A percentile compares a stretch with the other conserved stretches of the same genome.
phyloP scores from a whole-genome alignment of 2,888 invertebrate species.

The Microdon myrmicae region DNA sequence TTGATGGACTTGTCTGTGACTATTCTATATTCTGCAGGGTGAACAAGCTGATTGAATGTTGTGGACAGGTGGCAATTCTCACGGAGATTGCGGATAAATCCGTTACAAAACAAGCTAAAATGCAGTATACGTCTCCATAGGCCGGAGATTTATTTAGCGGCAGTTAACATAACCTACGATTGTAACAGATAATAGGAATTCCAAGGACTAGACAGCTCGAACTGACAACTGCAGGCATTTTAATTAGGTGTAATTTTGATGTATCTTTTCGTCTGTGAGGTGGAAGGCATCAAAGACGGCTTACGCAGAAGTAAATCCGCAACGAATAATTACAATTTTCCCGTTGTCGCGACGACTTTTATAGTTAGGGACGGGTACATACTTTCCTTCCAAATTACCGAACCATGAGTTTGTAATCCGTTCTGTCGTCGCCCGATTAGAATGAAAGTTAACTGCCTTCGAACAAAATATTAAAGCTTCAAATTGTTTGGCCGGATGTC shows the following conservation, averaged over 20 bases:
- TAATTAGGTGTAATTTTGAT: conserved; percentile 46
- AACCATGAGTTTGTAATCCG: conserved; percentile 15
- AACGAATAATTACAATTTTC: conserved; percentile 36
- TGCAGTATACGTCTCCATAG: too few species aligned
- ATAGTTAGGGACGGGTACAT: conserved; percentile 38
- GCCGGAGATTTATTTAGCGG: too few species aligned
- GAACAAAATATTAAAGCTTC: conserved; percentile 11
- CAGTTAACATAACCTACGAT: too few species aligned
- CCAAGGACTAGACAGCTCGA: too few species aligned
- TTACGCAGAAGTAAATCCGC: too few species aligned
- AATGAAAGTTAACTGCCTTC: conserved; percentile 13
- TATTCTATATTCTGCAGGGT: too few species aligned
- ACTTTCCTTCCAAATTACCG: conserved; percentile 23
- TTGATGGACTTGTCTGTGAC: too few species aligned
- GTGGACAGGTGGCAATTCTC: too few species aligned
- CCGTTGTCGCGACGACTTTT: conserved; percentile 36
- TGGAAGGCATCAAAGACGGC: conserved; percentile 29
- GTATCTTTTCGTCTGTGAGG: neutral
- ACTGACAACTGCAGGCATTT: conserved; percentile 44
- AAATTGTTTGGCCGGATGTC: conserved; percentile 9
- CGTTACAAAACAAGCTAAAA: too few species aligned
- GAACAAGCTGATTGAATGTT: too few species aligned
- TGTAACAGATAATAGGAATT: too few species aligned
- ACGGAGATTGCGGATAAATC: too few species aligned
- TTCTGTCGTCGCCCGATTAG: conserved; percentile 21